phyloP scores from a whole-genome alignment of 2,888 invertebrate species.

The Loripinus fragilis region DNA sequence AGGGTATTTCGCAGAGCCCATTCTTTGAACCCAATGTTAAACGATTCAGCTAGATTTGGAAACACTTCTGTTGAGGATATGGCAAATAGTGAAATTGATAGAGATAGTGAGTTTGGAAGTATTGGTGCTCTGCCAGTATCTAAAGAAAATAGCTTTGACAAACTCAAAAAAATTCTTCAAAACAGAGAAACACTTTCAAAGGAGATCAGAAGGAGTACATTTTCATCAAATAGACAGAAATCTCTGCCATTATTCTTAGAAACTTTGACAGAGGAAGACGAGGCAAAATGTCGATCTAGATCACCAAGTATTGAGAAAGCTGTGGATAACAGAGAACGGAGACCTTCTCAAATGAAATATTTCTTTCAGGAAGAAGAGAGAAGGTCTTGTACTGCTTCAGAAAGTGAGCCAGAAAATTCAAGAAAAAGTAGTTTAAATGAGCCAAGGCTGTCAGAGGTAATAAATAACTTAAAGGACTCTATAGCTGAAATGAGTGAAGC shows the following conservation, averaged over 20 bases:
- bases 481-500: not conserved
- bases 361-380: constrained; percentile 50
- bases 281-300: constrained; percentile 50
- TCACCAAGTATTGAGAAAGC: constrained; percentile 41
- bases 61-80: not conserved
- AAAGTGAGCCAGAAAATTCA: constrained; percentile 30
- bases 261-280: constrained; percentile 76
- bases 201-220: constrained; percentile 50
- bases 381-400: constrained; percentile 15
- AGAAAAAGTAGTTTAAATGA: constrained; percentile 20
- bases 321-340: not conserved
- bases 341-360: constrained; percentile 20
- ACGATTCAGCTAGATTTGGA: no score
- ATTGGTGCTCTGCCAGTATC: constrained; percentile 41
- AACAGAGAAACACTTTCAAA: constrained; percentile 24
- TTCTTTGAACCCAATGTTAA: constrained; percentile 16
- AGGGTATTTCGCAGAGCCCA: constrained; percentile 22
- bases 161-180: constrained; percentile 49
- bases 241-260: constrained; percentile 77
- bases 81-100: not conserved
- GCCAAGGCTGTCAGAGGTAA: not conserved
- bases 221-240: constrained; percentile 70
- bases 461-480: not conserved
- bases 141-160: constrained; percentile 57
- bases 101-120: constrained; percentile 26